Conservation (phyloP, 1,140 invertebrate species). For the Eufriesea mexicana region DNA sequence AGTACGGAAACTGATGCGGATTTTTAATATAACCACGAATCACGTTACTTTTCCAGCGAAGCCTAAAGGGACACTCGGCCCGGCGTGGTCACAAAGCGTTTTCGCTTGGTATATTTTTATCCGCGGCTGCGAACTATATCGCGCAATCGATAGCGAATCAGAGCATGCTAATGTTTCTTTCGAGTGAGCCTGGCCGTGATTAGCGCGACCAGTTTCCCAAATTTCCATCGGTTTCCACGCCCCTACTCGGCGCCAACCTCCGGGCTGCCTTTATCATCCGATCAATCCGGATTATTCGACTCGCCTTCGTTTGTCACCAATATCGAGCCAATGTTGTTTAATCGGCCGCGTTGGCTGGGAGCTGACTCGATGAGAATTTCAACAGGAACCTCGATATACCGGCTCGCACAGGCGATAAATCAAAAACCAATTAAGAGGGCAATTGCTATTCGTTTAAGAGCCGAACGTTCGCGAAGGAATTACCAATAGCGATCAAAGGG, state of each 20-base stretch:
- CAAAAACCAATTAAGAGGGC: slow-evolving; percentile 41
- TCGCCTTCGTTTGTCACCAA: slow-evolving; percentile 20
- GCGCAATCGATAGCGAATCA: slow-evolving; percentile 40
- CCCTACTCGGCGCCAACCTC: neutral
- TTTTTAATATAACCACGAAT: neutral
- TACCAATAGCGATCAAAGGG: neutral
- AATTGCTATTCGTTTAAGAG: slow-evolving; percentile 8
- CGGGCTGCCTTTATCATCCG: neutral
- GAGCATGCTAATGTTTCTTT: slow-evolving; percentile 37
- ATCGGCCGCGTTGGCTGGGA: slow-evolving; percentile 13
- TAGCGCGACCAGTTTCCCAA: neutral
- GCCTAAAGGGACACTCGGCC: neutral
- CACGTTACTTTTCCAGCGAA: neutral
- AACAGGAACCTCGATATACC: neutral
- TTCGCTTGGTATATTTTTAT: neutral
- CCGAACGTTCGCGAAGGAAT: neutral
- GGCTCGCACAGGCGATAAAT: slow-evolving; percentile 19
- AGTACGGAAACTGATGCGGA: neutral
- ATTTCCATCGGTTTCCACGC: neutral
- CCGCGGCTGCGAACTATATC: neutral
- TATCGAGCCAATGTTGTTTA: slow-evolving; percentile 16
- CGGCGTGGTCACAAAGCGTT: neutral
- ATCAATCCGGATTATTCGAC: slow-evolving; percentile 26
- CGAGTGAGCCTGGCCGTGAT: neutral
- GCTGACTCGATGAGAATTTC: slow-evolving; percentile 16